phyloP scores from a whole-genome alignment of 2,888 invertebrate species.

The Liodrosophila aerea region DNA sequence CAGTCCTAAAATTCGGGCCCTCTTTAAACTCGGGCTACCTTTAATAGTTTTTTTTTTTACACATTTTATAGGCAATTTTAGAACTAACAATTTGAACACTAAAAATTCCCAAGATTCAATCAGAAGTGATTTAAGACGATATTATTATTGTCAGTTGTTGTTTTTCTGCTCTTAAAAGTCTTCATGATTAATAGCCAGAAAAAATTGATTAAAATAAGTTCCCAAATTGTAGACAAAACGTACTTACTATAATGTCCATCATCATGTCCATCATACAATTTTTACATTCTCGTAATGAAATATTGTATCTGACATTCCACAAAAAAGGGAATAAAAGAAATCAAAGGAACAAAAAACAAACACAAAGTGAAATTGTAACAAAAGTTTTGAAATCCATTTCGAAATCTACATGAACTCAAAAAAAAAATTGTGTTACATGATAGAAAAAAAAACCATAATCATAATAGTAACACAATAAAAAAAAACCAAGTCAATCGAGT shows the following conservation, averaged over 20 bases:
- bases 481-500: slow-evolving; percentile 11
- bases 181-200: slow-evolving; percentile 2
- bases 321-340: slow-evolving; percentile 9
- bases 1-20: too few relatives aligned
- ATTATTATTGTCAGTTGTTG: neutral
- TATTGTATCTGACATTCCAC: neutral
- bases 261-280: slow-evolving; percentile 26
- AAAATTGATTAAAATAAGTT: slow-evolving; percentile 3
- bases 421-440: slow-evolving; percentile 5
- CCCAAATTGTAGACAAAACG: slow-evolving; percentile 1
- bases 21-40: too few relatives aligned
- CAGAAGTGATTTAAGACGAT: too few relatives aligned
- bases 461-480: slow-evolving; percentile 17
- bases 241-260: slow-evolving; percentile 30
- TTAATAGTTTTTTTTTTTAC: too few relatives aligned
- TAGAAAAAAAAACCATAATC: slow-evolving; percentile 23
- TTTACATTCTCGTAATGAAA: slow-evolving; percentile 2
- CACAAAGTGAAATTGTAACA: slow-evolving; percentile 72
- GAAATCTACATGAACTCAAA: slow-evolving; percentile 48
- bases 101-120: too few relatives aligned
- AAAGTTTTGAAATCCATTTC: slow-evolving; percentile 68
- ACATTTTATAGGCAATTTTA: too few relatives aligned
- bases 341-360: slow-evolving; percentile 7
- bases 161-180: neutral
- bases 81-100: too few relatives aligned